Conservation (phyloP, 92 coral and sea anemone genomes). For the Plumapathes pennacea region DNA sequence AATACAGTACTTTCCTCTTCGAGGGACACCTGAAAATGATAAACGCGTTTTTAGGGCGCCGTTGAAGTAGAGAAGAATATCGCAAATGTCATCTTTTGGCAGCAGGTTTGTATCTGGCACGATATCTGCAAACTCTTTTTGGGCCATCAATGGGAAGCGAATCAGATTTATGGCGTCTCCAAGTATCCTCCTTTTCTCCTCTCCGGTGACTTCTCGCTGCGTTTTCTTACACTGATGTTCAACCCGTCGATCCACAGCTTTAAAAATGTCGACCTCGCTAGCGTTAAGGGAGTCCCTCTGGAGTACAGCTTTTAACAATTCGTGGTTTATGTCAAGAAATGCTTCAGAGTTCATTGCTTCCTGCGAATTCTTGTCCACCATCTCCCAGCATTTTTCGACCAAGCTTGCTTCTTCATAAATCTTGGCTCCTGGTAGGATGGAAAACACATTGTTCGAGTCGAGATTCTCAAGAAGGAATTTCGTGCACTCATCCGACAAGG, state of each 20-base stretch:
- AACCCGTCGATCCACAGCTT: conserved; percentile 14
- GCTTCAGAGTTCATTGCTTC: background rate
- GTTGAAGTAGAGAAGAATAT: no score
- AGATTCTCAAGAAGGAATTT: background rate
- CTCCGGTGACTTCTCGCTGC: background rate
- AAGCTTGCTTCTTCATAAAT: background rate
- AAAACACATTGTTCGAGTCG: background rate
- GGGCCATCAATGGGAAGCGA: background rate
- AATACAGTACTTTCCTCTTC: no score
- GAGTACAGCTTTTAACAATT: background rate
- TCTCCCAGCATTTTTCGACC: conserved; percentile 7
- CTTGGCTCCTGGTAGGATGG: background rate
- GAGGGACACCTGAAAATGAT: no score
- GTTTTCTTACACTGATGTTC: background rate
- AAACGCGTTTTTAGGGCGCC: no score
- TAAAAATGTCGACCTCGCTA: conserved; percentile 4
- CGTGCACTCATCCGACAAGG: background rate
- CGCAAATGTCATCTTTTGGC: no score
- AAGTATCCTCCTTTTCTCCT: background rate
- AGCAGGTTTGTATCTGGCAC: background rate
- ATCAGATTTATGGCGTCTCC: conserved; percentile 6
- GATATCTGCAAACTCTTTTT: background rate
- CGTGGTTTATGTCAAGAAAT: background rate
- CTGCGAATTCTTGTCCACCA: conserved; percentile 1
- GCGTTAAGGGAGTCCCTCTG: conserved; percentile 2